These are phyloP conservation scores for Macroglossus sobrinus DNA, from an alignment of 2,113 vertebrate species.

Conservation along the genomic window DNA sequence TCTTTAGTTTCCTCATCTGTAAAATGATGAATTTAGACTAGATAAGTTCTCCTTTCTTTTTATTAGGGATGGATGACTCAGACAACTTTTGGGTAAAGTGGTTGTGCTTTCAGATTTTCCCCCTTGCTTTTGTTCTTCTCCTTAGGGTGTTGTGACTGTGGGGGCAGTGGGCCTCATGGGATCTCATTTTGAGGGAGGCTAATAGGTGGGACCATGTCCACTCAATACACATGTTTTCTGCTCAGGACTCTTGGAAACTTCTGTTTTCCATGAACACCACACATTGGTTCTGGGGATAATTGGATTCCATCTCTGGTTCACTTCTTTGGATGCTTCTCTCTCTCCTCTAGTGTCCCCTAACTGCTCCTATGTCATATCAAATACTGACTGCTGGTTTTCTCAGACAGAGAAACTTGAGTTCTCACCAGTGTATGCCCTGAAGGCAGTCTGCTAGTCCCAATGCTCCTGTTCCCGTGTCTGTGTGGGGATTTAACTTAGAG, in stretches of 20 bases:
- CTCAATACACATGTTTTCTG: neutral
- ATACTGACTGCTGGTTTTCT: neutral
- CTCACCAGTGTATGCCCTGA: neutral
- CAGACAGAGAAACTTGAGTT: neutral
- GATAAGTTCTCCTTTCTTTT: neutral
- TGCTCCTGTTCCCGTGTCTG: neutral
- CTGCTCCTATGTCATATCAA: neutral
- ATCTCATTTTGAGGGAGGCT: neutral
- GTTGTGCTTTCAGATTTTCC: neutral
- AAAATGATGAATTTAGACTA: neutral
- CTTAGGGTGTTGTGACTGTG: neutral
- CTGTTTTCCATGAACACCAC: rapidly evolving
- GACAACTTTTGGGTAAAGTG: neutral
- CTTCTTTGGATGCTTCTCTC: neutral
- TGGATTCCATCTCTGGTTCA: neutral
- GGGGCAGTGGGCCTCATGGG: neutral
- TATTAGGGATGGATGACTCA: neutral
- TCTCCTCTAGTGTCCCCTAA: neutral
- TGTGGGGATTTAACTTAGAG: neutral
- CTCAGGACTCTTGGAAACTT: neutral
- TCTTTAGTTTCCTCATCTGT: neutral
- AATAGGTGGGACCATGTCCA: too few relatives aligned
- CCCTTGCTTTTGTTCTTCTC: neutral
- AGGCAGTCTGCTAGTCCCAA: neutral
- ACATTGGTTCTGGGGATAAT: neutral